Conservation (phyloP, 2,888 invertebrate genomes). For the Tuta absoluta region DNA sequence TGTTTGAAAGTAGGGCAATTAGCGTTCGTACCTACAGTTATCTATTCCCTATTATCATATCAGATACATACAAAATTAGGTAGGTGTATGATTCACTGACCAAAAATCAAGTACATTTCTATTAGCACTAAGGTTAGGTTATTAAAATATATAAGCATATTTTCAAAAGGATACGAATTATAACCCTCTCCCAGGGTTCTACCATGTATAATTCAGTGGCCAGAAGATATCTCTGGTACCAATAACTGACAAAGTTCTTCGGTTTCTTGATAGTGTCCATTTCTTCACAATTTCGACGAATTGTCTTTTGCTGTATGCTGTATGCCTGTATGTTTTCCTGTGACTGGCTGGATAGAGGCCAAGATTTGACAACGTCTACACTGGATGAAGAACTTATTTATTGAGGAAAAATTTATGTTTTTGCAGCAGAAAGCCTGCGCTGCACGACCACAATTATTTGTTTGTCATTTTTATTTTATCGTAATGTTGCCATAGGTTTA, state of each 20-base stretch:
- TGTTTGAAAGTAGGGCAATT: too few species aligned
- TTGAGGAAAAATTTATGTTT: too few species aligned
- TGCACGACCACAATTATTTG: too few species aligned
- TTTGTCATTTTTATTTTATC: too few species aligned
- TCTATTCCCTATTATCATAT: background rate
- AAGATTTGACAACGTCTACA: too few species aligned
- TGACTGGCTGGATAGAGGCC: too few species aligned
- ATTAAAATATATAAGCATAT: slow-evolving; percentile 5
- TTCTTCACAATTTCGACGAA: background rate
- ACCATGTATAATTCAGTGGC: slow-evolving; percentile 85
- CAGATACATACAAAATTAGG: background rate
- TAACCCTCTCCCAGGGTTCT: slow-evolving; percentile 82
- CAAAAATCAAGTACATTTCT: too few species aligned
- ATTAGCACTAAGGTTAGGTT: background rate
- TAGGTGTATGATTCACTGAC: background rate
- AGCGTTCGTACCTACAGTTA: too few species aligned
- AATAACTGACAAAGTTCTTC: slow-evolving; percentile 74
- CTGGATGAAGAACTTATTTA: too few species aligned
- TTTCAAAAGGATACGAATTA: slow-evolving; percentile 84
- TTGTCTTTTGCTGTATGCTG: background rate
- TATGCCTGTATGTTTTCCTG: background rate
- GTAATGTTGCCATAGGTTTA: too few species aligned
- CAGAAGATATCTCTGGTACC: slow-evolving; percentile 82
- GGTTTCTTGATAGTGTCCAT: slow-evolving; percentile 61
- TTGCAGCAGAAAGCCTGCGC: too few species aligned